phyloP scores from a whole-genome alignment of 2,888 invertebrate species.

The Eupithecia tripunctaria region DNA sequence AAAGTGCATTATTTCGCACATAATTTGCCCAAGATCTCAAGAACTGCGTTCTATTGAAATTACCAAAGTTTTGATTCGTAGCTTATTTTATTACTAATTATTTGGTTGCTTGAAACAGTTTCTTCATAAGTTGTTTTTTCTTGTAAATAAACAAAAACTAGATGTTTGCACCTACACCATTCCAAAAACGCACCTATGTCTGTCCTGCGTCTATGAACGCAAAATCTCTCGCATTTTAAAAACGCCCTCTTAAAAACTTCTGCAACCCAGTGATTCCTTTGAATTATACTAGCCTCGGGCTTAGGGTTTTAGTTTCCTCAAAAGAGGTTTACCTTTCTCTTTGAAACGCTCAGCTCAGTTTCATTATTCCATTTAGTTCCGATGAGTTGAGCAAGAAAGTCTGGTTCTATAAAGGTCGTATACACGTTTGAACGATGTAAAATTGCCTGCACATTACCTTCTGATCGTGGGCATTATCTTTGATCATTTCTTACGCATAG shows the following conservation, averaged over 20 bases:
- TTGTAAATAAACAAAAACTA: too few species aligned
- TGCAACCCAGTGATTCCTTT: background rate
- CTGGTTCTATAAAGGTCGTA: background rate
- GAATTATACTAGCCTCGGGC: background rate
- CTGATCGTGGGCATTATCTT: constrained; percentile 17
- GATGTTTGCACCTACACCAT: too few species aligned
- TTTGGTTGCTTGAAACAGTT: too few species aligned
- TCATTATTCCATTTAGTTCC: constrained; percentile 22
- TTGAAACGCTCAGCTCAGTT: background rate
- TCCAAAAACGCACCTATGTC: too few species aligned
- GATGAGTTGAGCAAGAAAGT: constrained; percentile 25
- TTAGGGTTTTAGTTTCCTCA: background rate
- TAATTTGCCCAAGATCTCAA: too few species aligned
- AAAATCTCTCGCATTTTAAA: too few species aligned
- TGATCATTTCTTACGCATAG: constrained; percentile 31
- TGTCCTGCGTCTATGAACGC: too few species aligned
- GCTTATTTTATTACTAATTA: too few species aligned
- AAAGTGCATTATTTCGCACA: too few species aligned
- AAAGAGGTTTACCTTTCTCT: constrained; percentile 7
- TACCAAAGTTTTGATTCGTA: too few species aligned
- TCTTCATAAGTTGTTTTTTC: too few species aligned
- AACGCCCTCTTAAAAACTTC: background rate
- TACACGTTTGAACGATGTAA: constrained; percentile 11
- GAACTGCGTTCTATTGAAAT: too few species aligned
- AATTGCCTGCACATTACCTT: constrained; percentile 22